Evolutionary conservation across 2,113 vertebrate species (phyloP).

Genomic region (Ceratotherium simum): DNA sequence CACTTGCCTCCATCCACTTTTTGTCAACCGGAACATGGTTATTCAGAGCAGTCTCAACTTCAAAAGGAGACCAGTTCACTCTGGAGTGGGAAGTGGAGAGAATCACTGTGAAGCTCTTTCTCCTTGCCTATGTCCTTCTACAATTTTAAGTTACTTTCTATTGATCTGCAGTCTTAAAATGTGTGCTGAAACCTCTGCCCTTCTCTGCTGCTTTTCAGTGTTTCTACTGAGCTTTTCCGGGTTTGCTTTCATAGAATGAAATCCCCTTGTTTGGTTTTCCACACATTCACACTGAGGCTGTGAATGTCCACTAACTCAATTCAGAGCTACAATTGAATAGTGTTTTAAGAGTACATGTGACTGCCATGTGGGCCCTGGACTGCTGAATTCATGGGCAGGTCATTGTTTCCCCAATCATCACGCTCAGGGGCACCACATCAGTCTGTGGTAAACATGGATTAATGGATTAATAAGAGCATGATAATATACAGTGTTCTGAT

Average conservation of each 20-base stretch:
- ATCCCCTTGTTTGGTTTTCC: constrained; percentile 71
- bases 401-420: constrained; percentile 5
- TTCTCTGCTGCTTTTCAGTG: constrained; percentile 57
- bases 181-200: background rate
- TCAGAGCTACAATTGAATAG: constrained; percentile 61
- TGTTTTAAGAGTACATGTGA: constrained; percentile 61
- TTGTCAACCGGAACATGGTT: constrained; percentile 42
- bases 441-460: constrained; percentile 26
- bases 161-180: constrained; percentile 59
- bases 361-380: constrained; percentile 1
- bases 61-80: constrained; percentile 49
- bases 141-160: constrained; percentile 64
- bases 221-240: constrained; percentile 65
- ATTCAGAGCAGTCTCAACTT: constrained; percentile 40
- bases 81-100: background rate
- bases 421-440: background rate
- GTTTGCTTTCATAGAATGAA: constrained; percentile 79
- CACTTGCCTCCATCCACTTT: background rate
- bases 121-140: constrained; percentile 25
- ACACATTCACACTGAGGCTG: constrained; percentile 57
- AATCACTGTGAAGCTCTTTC: constrained; percentile 61
- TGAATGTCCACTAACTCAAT: constrained; percentile 72
- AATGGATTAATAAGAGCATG: constrained; percentile 8
- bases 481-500: background rate
- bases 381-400: constrained; percentile 58